A percentile compares a stretch with the other conserved stretches of the same genome.
Conservation (phyloP, 2,888 invertebrate genomes). For the Cylindroiulus punctatus region DNA sequence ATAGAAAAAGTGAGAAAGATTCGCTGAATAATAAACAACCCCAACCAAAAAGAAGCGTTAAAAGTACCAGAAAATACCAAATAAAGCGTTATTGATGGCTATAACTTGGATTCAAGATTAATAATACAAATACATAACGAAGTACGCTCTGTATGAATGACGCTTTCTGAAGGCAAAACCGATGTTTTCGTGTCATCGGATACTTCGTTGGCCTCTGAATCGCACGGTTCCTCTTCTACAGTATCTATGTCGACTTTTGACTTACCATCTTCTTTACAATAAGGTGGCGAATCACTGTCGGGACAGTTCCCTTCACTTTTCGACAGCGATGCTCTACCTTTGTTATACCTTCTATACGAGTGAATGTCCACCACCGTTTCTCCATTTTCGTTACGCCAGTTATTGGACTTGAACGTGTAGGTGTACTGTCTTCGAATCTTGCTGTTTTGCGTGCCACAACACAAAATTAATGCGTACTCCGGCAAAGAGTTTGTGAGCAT, state of each 20-base stretch:
- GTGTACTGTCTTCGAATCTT: constrained; percentile 46
- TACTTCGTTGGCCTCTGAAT: not conserved
- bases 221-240: not conserved
- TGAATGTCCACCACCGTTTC: not conserved
- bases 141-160: not conserved
- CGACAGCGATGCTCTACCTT: not conserved
- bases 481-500: constrained; percentile 49
- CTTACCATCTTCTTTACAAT: constrained; percentile 15
- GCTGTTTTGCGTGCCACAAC: constrained; percentile 51
- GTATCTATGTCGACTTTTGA: not conserved
- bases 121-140: constrained; percentile 13
- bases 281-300: constrained; percentile 52
- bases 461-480: constrained; percentile 50
- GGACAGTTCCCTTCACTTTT: constrained; percentile 56
- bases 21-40: too few relatives aligned
- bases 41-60: too few relatives aligned
- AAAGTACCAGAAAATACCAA: too few relatives aligned
- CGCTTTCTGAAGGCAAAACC: constrained; percentile 47
- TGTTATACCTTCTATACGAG: not conserved
- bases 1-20: too few relatives aligned
- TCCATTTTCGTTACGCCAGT: not conserved
- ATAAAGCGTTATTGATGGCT: not conserved
- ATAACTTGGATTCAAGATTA: constrained; percentile 1
- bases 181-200: not conserved
- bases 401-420: constrained; percentile 52